phyloP scores from a whole-genome alignment of 2,113 vertebrate genomes.

The Mus pahari region DNA sequence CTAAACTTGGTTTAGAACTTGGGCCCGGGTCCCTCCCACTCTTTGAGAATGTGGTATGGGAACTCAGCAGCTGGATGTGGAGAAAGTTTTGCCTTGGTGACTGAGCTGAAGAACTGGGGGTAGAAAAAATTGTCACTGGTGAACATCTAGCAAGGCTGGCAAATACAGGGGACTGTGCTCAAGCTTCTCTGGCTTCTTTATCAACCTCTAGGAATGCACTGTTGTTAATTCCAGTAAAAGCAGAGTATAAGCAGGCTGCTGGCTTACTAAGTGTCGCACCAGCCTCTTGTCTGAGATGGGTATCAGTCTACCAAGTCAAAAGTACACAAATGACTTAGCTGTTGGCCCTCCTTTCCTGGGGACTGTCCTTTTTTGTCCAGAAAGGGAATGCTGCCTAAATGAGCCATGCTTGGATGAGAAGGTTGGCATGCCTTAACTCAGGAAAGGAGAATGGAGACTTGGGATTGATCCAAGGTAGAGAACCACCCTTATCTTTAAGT shows the following conservation, averaged over 20 bases:
- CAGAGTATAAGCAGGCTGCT: slow-evolving; percentile 44
- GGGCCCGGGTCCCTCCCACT: slow-evolving; percentile 16
- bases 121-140: background rate
- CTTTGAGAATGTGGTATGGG: slow-evolving; percentile 44
- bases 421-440: background rate
- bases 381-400: background rate
- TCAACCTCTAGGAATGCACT: slow-evolving; percentile 10
- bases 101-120: background rate
- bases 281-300: slow-evolving; percentile 64
- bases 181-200: slow-evolving; percentile 42
- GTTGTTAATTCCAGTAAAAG: slow-evolving; percentile 60
- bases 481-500: background rate
- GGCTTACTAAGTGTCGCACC: slow-evolving; percentile 14
- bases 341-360: background rate
- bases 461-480: accelerated
- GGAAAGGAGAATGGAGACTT: background rate
- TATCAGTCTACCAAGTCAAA: background rate
- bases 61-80: background rate
- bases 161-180: accelerated
- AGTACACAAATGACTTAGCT: background rate
- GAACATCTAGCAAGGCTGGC: background rate
- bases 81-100: slow-evolving; percentile 25
- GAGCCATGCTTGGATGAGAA: background rate
- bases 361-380: background rate
- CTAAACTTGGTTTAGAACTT: slow-evolving; percentile 67